Evolutionary conservation across 2,797 vertebrate genomes (phyloP), one percentile per base, ranked within the genome.

Genomic region (Protonibea diacanthus): DNA sequence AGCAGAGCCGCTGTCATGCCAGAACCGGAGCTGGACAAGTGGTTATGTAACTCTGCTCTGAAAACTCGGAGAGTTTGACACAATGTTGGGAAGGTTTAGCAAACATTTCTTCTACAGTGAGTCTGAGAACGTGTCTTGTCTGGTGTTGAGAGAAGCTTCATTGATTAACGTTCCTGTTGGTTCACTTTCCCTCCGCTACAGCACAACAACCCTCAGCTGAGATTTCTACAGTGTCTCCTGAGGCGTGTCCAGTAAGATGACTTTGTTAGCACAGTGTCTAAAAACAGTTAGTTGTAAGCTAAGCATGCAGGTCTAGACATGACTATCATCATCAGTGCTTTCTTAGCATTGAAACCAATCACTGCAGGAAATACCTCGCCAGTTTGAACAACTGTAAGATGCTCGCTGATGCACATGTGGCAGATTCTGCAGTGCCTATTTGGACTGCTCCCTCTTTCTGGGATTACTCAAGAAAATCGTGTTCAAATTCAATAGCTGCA

Each of bases 281-380:
- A 57, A 77, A 76, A 82, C 74, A 80, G 66, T 85, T 75, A 83
- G 95, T 95, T 94, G 93, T 95, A 96, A 96, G 94, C 95, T 96
- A 96, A 91, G 96, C 96, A 97, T 97, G 97, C 97, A 98, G 91
- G 94, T 96, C 96, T 96, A 96, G 90, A 96, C 96, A 95, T 94
- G 85, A 94, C 95, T 96, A 67, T 77, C 33, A 70, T 62, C 38
- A 90, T 95, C 95, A 96, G 95, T 95, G 95, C 95, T 95, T 93
- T 96, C 95, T 96, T 96, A 97, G 96, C 96, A 96, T 95, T 95
- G 96, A 97, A 97, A 97, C 96, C 96, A 97, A 97, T 97, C 97
- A 96, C 97, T 96, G 95, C 97, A 97, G 96, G 96, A 98, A 98
- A 97, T 98, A 98, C 97, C 97, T 98, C 96, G 95, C 96, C 97